Conservation (phyloP, 2,113 vertebrate genomes). For the Siniperca knerii region DNA sequence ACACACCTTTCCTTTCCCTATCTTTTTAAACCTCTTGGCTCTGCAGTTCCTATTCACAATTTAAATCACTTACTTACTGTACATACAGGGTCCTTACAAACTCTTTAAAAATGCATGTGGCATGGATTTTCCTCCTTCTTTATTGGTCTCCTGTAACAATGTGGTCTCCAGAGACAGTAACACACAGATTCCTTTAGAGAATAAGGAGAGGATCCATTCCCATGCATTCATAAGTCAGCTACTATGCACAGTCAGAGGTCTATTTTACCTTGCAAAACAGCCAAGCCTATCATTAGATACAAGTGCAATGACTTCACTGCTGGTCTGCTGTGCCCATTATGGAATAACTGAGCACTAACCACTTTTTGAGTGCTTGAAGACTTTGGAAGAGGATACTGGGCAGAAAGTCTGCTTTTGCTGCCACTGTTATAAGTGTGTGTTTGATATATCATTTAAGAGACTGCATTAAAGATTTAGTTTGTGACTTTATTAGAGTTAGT, state of each 20-base stretch:
- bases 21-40: slow-evolving; percentile 17
- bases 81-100: slow-evolving; percentile 26
- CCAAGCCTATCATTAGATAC: slow-evolving; percentile 67
- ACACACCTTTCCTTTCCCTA: background rate
- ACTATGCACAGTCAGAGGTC: slow-evolving; percentile 56
- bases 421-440: slow-evolving; percentile 9
- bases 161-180: slow-evolving; percentile 13
- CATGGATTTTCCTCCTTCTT: slow-evolving; percentile 48
- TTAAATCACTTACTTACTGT: slow-evolving; percentile 33
- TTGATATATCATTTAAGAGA: slow-evolving; percentile 22
- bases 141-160: slow-evolving; percentile 38
- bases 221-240: slow-evolving; percentile 33
- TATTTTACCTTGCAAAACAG: slow-evolving; percentile 56
- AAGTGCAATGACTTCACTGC: slow-evolving; percentile 65
- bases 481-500: background rate
- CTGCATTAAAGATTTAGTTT: slow-evolving; percentile 4
- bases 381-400: slow-evolving; percentile 40
- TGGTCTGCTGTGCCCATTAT: slow-evolving; percentile 62
- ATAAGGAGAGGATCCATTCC: slow-evolving; percentile 39
- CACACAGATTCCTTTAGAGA: slow-evolving; percentile 39
- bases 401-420: slow-evolving; percentile 25
- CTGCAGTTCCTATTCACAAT: slow-evolving; percentile 19
- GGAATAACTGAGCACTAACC: slow-evolving; percentile 63
- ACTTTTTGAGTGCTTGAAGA: slow-evolving; percentile 41
- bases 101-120: slow-evolving; percentile 51